Evolutionary conservation across 2,113 vertebrate genomes (phyloP).

Genomic region (Ardeotis arabs): DNA sequence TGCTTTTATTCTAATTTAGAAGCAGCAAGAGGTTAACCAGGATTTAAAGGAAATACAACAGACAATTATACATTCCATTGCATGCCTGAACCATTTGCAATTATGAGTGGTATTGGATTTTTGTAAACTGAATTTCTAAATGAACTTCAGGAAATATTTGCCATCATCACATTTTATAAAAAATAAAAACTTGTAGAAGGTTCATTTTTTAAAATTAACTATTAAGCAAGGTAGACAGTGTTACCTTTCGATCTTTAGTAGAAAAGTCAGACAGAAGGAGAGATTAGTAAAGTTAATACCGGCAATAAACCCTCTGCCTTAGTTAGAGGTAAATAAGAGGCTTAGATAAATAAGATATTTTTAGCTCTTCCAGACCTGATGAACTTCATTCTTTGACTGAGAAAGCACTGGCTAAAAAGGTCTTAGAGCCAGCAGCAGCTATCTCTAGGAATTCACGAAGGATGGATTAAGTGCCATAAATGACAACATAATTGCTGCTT

Average conservation of each 20-base stretch:
- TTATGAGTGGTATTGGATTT: constrained; percentile 29
- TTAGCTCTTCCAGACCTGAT: not conserved
- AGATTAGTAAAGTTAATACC: constrained; percentile 1
- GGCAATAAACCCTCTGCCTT: not conserved
- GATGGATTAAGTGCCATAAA: not conserved
- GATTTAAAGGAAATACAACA: constrained; percentile 33
- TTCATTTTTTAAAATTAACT: not conserved
- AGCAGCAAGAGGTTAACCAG: constrained; percentile 20
- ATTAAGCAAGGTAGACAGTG: not conserved
- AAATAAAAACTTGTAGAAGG: not conserved
- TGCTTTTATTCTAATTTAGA: constrained; percentile 32
- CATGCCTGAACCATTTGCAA: not conserved
- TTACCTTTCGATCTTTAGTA: not conserved
- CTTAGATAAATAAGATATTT: not conserved
- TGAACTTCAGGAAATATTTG: constrained; percentile 32
- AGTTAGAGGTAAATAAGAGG: not conserved
- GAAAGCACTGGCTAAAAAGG: not conserved
- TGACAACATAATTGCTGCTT: not conserved
- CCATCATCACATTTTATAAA: not conserved
- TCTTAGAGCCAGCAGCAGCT: not conserved
- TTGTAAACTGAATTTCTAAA: constrained; percentile 25
- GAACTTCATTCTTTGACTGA: not conserved
- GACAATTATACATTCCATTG: not conserved
- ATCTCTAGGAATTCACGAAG: not conserved
- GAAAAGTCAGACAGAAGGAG: not conserved